These are phyloP conservation scores for Rhynchonycteris naso DNA, from an alignment of 2,797 vertebrate species.

Conservation along the genomic window DNA sequence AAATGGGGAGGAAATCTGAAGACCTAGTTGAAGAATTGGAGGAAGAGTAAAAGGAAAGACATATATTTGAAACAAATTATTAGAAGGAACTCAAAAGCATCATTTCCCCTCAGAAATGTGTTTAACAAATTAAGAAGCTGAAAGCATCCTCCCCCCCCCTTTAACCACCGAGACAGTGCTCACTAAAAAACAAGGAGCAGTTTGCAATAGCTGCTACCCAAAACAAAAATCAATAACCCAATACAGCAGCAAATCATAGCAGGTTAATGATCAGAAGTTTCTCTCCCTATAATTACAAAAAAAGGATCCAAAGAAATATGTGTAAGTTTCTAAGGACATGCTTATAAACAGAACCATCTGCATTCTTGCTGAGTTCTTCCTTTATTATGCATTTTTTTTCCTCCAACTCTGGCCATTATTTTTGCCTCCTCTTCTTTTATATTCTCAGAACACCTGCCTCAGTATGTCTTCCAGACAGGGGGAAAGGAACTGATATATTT, in stretches of 20 bases:
- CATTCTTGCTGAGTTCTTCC: background rate
- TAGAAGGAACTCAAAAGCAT: slow-evolving; percentile 6
- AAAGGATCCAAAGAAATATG: background rate
- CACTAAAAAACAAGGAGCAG: background rate
- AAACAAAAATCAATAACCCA: slow-evolving; percentile 34
- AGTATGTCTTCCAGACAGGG: background rate
- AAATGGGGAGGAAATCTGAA: background rate
- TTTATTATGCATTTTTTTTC: background rate
- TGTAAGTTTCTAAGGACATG: background rate
- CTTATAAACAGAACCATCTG: background rate
- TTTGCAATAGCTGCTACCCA: background rate
- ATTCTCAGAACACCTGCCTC: background rate
- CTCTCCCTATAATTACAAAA: slow-evolving; percentile 40
- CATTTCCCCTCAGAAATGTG: slow-evolving; percentile 56
- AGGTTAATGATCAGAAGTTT: background rate
- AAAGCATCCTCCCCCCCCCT: background rate
- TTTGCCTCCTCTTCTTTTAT: slow-evolving; percentile 1
- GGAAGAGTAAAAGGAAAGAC: slow-evolving; percentile 53
- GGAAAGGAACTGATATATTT: background rate
- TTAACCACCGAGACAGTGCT: background rate
- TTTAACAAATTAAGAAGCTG: background rate
- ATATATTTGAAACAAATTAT: background rate
- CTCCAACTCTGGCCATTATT: background rate
- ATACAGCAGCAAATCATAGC: background rate
- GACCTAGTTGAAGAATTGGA: slow-evolving; percentile 45